Conservation (phyloP, 1,140 invertebrate species). For the Ectropis grisescens region DNA sequence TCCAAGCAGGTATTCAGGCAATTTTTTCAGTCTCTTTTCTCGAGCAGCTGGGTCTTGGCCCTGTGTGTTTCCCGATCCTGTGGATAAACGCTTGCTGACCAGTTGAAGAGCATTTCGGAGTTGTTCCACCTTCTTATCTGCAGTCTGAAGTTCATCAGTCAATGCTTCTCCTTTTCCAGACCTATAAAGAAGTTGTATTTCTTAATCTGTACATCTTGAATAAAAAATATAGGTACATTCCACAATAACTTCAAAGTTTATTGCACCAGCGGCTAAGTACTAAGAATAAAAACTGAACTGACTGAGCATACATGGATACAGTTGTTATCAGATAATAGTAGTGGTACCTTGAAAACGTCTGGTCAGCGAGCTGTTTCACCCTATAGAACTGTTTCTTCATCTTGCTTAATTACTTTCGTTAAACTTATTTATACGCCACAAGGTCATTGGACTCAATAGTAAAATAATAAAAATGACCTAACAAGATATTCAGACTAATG, state of each 20-base stretch:
- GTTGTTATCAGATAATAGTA: slow-evolving; percentile 10
- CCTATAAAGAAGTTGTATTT: slow-evolving; percentile 68
- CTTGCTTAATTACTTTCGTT: slow-evolving; percentile 34
- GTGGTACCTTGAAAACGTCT: slow-evolving; percentile 86
- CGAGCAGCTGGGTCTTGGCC: slow-evolving; percentile 75
- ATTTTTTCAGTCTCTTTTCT: slow-evolving; percentile 79
- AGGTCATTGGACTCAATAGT: slow-evolving; percentile 61
- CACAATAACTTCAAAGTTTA: too few relatives aligned
- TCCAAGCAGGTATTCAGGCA: slow-evolving; percentile 71
- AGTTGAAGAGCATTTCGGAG: slow-evolving; percentile 81
- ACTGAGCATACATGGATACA: too few relatives aligned
- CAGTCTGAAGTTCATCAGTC: slow-evolving; percentile 87
- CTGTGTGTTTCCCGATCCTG: slow-evolving; percentile 64
- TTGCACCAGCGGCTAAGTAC: too few relatives aligned
- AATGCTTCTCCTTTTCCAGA: slow-evolving; percentile 89
- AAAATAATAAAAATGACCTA: slow-evolving; percentile 59
- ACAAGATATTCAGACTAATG: slow-evolving; percentile 55
- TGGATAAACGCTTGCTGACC: slow-evolving; percentile 76
- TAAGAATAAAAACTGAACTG: too few relatives aligned
- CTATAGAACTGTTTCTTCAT: slow-evolving; percentile 92
- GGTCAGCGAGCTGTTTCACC: slow-evolving; percentile 90
- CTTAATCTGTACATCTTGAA: too few relatives aligned
- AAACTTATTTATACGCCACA: slow-evolving; percentile 40
- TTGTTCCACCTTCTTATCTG: slow-evolving; percentile 89
- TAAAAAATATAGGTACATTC: too few relatives aligned